These are phyloP conservation scores for Loripinus fragilis DNA, from an alignment of 2,888 invertebrate species.

Conservation along the genomic window DNA sequence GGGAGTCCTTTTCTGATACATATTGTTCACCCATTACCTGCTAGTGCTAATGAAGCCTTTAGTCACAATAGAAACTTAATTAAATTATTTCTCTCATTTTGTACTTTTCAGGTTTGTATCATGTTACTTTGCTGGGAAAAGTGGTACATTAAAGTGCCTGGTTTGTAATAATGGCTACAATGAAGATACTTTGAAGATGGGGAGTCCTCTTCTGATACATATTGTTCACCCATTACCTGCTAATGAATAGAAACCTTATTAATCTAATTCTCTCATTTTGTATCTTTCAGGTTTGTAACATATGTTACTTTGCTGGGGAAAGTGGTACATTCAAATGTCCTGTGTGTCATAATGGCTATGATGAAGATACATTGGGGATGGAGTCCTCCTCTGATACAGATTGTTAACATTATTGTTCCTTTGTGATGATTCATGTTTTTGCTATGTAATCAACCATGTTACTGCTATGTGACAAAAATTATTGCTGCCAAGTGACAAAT, in stretches of 20 bases:
- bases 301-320: constrained; percentile 54
- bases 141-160: constrained; percentile 36
- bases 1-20: constrained; percentile 2
- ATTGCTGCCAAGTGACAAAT: too few species aligned
- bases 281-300: constrained; percentile 44
- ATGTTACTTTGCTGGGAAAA: constrained; percentile 54
- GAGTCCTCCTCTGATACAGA: constrained; percentile 8
- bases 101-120: constrained; percentile 46
- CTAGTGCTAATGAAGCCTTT: too few species aligned
- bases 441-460: too few species aligned
- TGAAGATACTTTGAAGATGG: not conserved
- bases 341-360: constrained; percentile 25
- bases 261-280: too few species aligned
- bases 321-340: constrained; percentile 37
- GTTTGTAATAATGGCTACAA: constrained; percentile 25
- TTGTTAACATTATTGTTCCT: not conserved
- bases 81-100: too few species aligned
- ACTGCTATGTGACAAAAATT: too few species aligned
- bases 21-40: too few species aligned
- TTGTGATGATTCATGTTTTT: too few species aligned
- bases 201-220: constrained; percentile 1
- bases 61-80: too few species aligned
- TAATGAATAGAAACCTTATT: too few species aligned
- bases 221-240: too few species aligned
- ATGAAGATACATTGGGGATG: constrained; percentile 1